Evolutionary conservation across 1,140 invertebrate genomes (phyloP).

Genomic region (Trichonephila clavata): DNA sequence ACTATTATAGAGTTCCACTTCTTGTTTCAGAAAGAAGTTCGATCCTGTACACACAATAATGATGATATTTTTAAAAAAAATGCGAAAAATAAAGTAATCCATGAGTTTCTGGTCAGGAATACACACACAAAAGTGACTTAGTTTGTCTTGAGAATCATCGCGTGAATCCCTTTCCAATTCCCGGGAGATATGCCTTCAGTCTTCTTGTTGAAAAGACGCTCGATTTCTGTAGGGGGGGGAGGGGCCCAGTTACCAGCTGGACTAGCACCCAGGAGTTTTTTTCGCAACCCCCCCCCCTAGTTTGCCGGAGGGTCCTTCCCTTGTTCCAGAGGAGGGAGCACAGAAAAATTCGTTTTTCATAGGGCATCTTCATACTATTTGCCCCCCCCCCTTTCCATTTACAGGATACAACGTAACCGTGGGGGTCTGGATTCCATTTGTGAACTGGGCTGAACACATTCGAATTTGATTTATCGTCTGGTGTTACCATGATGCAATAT

Average conservation of each 20-base stretch:
- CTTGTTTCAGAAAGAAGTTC: not conserved
- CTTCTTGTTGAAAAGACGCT: conserved; percentile 64
- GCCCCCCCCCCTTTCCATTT: not conserved
- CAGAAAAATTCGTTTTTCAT: conserved; percentile 60
- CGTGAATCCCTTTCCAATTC: not conserved
- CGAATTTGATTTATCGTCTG: conserved; percentile 71
- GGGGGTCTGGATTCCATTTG: conserved; percentile 63
- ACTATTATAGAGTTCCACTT: conserved; percentile 35
- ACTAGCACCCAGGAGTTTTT: conserved; percentile 66
- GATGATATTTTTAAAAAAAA: conserved; percentile 20
- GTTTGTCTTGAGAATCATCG: conserved; percentile 34
- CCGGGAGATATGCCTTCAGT: not conserved
- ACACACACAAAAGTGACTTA: conserved; percentile 69
- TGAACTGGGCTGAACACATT: conserved; percentile 40
- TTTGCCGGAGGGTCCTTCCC: conserved; percentile 12
- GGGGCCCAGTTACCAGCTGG: conserved; percentile 48
- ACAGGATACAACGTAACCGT: not conserved
- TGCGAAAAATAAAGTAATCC: conserved; percentile 62
- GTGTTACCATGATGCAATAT: conserved; percentile 28
- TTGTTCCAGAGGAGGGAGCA: conserved; percentile 42
- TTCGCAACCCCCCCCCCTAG: not conserved
- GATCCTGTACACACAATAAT: not conserved
- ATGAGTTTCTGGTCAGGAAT: conserved; percentile 10
- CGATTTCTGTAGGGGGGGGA: conserved; percentile 1
- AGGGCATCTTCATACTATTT: conserved; percentile 5